A percentile compares a stretch with the other conserved stretches of the same genome.
Evolutionary conservation across 2,888 invertebrate genomes (phyloP).

Genomic region (Tuberolachnus salignus): DNA sequence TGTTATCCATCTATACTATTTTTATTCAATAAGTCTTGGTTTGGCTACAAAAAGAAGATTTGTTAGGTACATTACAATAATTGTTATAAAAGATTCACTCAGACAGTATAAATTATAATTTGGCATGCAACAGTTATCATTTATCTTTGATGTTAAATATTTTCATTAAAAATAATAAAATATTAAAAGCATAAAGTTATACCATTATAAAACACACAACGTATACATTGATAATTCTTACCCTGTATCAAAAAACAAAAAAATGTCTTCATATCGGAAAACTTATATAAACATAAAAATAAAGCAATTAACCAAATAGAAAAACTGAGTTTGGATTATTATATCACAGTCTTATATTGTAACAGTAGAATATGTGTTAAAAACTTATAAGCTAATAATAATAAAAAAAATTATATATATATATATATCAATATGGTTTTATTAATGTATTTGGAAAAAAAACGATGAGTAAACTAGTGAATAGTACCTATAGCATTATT

Average conservation of each 20-base stretch:
- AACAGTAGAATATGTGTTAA: slow-evolving; percentile 51
- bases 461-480: slow-evolving; percentile 6
- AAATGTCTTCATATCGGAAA: slow-evolving; percentile 41
- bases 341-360: slow-evolving; percentile 54
- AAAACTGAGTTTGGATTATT: slow-evolving; percentile 53
- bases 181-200: slow-evolving; percentile 46
- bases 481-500: background rate
- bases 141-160: slow-evolving; percentile 31
- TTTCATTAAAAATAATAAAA: slow-evolving; percentile 44
- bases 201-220: slow-evolving; percentile 46
- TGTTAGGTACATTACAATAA: slow-evolving; percentile 39
- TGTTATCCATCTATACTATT: slow-evolving; percentile 33
- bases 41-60: slow-evolving; percentile 46
- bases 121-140: slow-evolving; percentile 48
- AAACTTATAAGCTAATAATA: slow-evolving; percentile 49
- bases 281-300: slow-evolving; percentile 54
- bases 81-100: slow-evolving; percentile 36
- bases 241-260: slow-evolving; percentile 54
- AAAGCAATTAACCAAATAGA: slow-evolving; percentile 51
- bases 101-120: slow-evolving; percentile 42
- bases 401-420: slow-evolving; percentile 14
- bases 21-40: slow-evolving; percentile 44
- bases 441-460: background rate
- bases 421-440: background rate
- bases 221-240: slow-evolving; percentile 55